These are phyloP conservation scores for Aradus depressus DNA, from an alignment of 2,888 invertebrate species.

Conservation along the genomic window DNA sequence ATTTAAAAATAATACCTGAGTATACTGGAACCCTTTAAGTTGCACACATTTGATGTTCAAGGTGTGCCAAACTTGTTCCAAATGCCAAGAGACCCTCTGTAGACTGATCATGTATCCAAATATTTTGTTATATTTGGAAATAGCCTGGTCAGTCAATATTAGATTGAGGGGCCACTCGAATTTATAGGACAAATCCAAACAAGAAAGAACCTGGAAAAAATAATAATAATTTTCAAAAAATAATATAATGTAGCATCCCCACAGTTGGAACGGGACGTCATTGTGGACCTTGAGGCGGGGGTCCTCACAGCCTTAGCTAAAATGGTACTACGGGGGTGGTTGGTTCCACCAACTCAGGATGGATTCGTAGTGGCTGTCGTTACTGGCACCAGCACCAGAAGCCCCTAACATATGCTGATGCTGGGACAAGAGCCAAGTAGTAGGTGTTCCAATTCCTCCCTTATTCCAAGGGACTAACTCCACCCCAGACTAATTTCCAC, in stretches of 20 bases:
- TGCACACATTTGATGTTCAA: slow-evolving; percentile 1
- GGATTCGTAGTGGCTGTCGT: no score
- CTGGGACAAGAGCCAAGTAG: no score
- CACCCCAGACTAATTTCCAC: no score
- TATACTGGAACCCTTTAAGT: slow-evolving; percentile 6
- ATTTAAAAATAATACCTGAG: slow-evolving; percentile 7
- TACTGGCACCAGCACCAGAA: no score
- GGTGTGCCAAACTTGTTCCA: slow-evolving; percentile 4
- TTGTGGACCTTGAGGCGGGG: neutral
- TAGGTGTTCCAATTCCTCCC: no score
- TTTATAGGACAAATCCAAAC: slow-evolving; percentile 7
- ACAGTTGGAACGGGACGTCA: no score
- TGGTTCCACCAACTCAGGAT: no score
- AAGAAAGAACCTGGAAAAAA: slow-evolving; percentile 9
- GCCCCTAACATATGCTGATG: no score
- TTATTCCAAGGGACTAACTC: no score
- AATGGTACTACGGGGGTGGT: neutral
- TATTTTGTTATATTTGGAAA: slow-evolving; percentile 10
- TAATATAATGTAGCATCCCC: no score
- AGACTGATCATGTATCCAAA: slow-evolving; percentile 7
- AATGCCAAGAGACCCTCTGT: slow-evolving; percentile 9
- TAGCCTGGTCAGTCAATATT: slow-evolving; percentile 9
- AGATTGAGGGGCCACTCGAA: slow-evolving; percentile 9
- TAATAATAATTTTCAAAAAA: neutral
- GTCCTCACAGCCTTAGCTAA: neutral